Evolutionary conservation across 2,888 invertebrate species (phyloP).

Genomic region (Mystacides longicornis): DNA sequence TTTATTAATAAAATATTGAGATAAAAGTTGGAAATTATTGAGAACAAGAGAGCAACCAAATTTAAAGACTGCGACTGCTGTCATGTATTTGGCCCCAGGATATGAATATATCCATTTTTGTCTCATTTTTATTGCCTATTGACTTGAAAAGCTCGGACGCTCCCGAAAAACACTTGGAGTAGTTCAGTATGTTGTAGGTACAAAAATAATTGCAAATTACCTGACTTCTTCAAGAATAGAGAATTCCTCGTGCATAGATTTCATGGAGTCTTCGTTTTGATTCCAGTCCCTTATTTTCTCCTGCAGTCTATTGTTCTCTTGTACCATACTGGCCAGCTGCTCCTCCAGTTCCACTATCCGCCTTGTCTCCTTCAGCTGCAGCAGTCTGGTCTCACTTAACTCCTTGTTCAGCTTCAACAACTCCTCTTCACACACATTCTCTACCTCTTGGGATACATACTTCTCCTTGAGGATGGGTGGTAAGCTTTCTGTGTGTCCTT

Average conservation of each 20-base stretch:
- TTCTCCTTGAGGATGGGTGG: slow-evolving; percentile 18
- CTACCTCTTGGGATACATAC: slow-evolving; percentile 17
- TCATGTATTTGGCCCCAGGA: no score
- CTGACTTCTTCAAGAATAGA: slow-evolving; percentile 79
- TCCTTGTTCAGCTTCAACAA: slow-evolving; percentile 56
- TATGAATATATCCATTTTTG: no score
- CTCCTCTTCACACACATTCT: slow-evolving; percentile 32
- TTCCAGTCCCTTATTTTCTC: slow-evolving; percentile 59
- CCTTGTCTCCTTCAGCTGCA: slow-evolving; percentile 63
- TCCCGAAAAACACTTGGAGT: no score
- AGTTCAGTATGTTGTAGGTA: no score
- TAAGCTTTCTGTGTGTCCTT: slow-evolving; percentile 17
- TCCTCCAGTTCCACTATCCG: slow-evolving; percentile 69
- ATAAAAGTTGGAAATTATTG: no score
- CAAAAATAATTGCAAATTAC: no score
- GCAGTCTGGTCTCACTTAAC: slow-evolving; percentile 60
- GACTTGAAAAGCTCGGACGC: no score
- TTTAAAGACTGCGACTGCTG: no score
- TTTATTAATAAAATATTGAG: no score
- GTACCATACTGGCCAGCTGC: slow-evolving; percentile 61
- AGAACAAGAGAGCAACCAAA: no score
- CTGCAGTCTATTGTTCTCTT: slow-evolving; percentile 64
- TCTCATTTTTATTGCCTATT: no score
- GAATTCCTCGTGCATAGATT: slow-evolving; percentile 76
- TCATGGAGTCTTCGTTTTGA: slow-evolving; percentile 65